phyloP scores from a whole-genome alignment of 2,888 invertebrate species.

The Drosophila mettleri region DNA sequence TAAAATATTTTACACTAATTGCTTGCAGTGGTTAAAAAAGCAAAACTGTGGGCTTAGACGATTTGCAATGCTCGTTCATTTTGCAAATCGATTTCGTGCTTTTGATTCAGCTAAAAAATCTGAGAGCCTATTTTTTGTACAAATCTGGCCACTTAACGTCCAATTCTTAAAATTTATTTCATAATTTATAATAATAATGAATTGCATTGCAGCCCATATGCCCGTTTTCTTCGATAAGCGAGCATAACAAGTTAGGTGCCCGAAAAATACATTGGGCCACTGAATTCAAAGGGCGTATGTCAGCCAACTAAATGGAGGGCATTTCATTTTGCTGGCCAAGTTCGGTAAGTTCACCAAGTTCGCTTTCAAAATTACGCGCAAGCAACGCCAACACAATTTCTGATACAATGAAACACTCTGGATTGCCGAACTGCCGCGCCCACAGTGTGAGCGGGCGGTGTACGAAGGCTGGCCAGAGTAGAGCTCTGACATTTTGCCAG shows the following conservation, averaged over 20 bases:
- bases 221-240: neutral
- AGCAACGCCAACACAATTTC: constrained; percentile 32
- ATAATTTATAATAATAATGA: too few species aligned
- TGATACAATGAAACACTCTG: constrained; percentile 22
- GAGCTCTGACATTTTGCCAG: constrained; percentile 58
- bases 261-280: constrained; percentile 4
- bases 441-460: neutral
- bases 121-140: too few species aligned
- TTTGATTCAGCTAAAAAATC: neutral
- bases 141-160: too few species aligned
- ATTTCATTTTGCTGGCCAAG: constrained; percentile 24
- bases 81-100: too few species aligned
- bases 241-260: constrained; percentile 32
- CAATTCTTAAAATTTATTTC: too few species aligned
- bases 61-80: neutral
- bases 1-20: constrained; percentile 67
- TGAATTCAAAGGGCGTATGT: constrained; percentile 13
- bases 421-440: neutral
- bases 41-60: neutral
- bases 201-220: too few species aligned
- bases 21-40: constrained; percentile 30
- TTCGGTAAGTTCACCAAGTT: constrained; percentile 22
- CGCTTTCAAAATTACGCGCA: constrained; percentile 34
- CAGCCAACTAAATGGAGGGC: constrained; percentile 26
- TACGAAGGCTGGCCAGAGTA: neutral